Evolutionary conservation across 2,113 vertebrate species (phyloP), one percentile per base, ranked within the genome.

Genomic region (Cinclus cinclus): DNA sequence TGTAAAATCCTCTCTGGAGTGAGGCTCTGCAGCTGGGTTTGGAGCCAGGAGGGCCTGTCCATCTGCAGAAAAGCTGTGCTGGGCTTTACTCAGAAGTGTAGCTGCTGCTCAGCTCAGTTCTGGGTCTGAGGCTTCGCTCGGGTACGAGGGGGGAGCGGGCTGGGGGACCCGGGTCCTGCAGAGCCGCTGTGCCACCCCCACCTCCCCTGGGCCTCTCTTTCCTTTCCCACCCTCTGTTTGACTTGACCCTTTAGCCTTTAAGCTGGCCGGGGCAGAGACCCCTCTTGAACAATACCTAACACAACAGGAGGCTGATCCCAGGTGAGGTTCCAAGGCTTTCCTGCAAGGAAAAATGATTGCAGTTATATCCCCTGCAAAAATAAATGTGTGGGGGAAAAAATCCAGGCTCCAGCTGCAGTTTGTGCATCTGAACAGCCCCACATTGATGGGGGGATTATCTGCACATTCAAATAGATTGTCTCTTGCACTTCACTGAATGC

Each of bases 321-420:
- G 93, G 87, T 96, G 95, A 85, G 82, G 56, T 83, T 86, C 92
- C 35, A 44, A 64, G 85, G 79, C 64, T 89, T 90, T 93, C n/a
- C 85, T 81, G 68, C 31, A 4, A 78, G 76, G 56, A 55, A 49
- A 69, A 93, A 74, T 27, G 15, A 71, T 77, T 39, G 84, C 85
- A 33, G 5, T 87, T 79, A 70, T 35, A 94, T 83, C 81, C 84
- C 37, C 75, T 93, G 76, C 75, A 88, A 92, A 95, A 95, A 90
- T 70, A 89, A 96, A 88, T 52, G 44, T 71, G 56, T 7, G 0
- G 37, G 23, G 15, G 3, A 5, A 13, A 42, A 22, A 13, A n/a
- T 22, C 60, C 71, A 12, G 73, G 30, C 64, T 83, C 64, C 79
- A 88, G 83, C 79, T 93, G 94, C 92, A 86, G 56, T 64, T 86